Conservation (phyloP, 1,140 invertebrate species). For the Bombus huntii region DNA sequence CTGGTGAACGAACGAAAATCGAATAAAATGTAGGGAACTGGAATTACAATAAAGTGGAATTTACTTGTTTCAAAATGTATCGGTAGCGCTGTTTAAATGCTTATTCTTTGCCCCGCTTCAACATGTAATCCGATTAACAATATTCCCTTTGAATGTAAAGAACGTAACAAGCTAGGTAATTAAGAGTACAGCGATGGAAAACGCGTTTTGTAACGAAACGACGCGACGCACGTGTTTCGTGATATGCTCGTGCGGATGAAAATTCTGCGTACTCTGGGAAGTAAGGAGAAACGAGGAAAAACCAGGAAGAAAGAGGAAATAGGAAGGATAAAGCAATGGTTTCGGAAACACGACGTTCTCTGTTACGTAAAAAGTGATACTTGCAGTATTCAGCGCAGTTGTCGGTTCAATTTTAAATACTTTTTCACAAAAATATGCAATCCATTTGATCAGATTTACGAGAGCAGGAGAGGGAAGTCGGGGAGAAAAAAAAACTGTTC, state of each 20-base stretch:
- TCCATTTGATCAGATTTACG: slow-evolving; percentile 25
- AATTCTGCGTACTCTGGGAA: background rate
- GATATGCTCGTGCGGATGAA: background rate
- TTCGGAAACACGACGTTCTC: background rate
- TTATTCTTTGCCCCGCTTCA: background rate
- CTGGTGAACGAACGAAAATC: background rate
- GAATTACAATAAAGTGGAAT: background rate
- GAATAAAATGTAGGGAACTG: background rate
- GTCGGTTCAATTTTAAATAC: background rate
- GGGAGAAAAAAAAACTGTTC: background rate
- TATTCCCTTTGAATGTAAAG: background rate
- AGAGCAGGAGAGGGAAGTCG: background rate
- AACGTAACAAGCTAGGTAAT: background rate
- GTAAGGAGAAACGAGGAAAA: background rate
- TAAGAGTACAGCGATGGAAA: background rate
- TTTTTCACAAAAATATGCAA: slow-evolving; percentile 16
- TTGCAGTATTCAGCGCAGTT: background rate
- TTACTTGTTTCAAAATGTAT: background rate
- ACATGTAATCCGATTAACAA: background rate
- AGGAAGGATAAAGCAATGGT: background rate
- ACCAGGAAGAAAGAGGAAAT: background rate
- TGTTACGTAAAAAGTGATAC: background rate
- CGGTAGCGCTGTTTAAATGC: background rate
- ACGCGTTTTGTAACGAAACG: slow-evolving; percentile 1
- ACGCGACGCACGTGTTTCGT: background rate